Evolutionary conservation across 2,888 invertebrate species (phyloP).

Genomic region (Meliscaeva auricollis): DNA sequence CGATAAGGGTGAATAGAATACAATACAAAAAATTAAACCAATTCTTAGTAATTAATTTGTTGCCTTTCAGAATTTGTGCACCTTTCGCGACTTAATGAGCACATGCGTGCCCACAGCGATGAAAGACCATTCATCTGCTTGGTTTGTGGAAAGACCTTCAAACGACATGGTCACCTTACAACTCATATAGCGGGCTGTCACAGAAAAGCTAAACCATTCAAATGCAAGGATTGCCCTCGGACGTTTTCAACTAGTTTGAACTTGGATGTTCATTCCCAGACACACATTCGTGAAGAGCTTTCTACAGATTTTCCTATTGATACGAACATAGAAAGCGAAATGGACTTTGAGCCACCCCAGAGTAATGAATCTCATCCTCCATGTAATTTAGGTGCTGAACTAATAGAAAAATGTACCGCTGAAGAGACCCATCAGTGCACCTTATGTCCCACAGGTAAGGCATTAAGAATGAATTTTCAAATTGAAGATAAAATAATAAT

Average conservation of each 20-base stretch:
- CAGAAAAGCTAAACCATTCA: slow-evolving; percentile 26
- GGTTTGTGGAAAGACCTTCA: slow-evolving; percentile 26
- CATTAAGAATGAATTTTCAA: background rate
- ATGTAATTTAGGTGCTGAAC: background rate
- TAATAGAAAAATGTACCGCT: background rate
- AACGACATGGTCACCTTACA: slow-evolving; percentile 12
- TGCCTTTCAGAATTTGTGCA: slow-evolving; percentile 83
- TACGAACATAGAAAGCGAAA: background rate
- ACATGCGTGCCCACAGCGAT: slow-evolving; percentile 29
- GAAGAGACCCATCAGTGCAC: slow-evolving; percentile 3
- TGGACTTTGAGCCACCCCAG: background rate
- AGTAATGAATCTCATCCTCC: background rate
- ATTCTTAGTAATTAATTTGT: background rate
- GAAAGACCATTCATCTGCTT: slow-evolving; percentile 36
- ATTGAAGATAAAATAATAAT: too few relatives aligned
- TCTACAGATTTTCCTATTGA: background rate
- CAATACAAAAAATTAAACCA: background rate
- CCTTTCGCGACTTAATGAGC: slow-evolving; percentile 81
- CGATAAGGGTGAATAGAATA: background rate
- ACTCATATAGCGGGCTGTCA: slow-evolving; percentile 3
- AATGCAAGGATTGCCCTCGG: slow-evolving; percentile 22
- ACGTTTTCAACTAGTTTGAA: slow-evolving; percentile 7
- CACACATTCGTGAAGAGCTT: background rate
- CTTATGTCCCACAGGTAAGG: slow-evolving; percentile 29
- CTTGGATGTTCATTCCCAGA: slow-evolving; percentile 12